Percentiles rank a stretch among this genome's conserved stretches.
These are phyloP conservation scores for Periophthalmus modestus DNA, from an alignment of 2,113 vertebrate species.

Conservation along the genomic window DNA sequence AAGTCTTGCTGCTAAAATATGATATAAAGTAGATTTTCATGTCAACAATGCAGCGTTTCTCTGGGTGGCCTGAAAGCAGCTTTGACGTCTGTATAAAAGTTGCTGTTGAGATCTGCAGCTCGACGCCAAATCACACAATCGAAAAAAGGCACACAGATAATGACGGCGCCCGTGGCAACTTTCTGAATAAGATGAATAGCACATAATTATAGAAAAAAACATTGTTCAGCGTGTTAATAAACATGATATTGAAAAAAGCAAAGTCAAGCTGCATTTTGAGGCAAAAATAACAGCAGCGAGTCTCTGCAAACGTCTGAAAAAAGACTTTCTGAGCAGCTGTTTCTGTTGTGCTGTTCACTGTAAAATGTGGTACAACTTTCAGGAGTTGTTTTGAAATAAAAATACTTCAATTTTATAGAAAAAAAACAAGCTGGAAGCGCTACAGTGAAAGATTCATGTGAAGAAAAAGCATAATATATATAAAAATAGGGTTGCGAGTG, in stretches of 20 bases:
- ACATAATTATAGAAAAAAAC: neutral
- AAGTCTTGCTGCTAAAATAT: too few species aligned
- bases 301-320: neutral
- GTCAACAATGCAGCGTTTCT: too few species aligned
- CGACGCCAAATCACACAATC: too few species aligned
- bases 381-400: neutral
- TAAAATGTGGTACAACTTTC: neutral
- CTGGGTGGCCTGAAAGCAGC: too few species aligned
- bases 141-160: too few species aligned
- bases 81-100: too few species aligned
- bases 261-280: neutral
- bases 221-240: neutral
- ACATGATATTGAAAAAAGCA: neutral
- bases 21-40: too few species aligned
- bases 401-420: neutral
- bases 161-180: too few species aligned
- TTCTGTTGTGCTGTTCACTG: neutral
- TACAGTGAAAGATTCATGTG: neutral
- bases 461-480: neutral
- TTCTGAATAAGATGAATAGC: neutral
- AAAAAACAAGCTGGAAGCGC: neutral
- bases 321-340: neutral
- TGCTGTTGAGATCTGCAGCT: too few species aligned
- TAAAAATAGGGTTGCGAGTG: neutral
- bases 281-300: neutral